These are phyloP conservation scores for Atlantisia rogersi DNA, from an alignment of 2,113 vertebrate species.

Conservation along the genomic window DNA sequence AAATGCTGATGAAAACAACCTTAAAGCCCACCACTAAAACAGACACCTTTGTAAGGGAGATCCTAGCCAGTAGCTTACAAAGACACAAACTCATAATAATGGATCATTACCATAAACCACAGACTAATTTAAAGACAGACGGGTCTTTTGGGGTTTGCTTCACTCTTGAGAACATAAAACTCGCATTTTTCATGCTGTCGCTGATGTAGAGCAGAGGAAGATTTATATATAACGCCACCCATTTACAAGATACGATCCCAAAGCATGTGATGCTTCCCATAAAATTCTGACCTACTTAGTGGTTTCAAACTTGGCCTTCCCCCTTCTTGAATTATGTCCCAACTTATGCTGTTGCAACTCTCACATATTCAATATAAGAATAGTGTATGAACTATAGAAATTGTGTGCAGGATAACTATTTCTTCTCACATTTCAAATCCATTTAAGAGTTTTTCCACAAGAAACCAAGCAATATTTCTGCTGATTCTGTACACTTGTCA, in stretches of 20 bases:
- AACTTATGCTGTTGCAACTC: conserved; percentile 29
- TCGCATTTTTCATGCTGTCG: neutral
- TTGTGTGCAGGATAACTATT: neutral
- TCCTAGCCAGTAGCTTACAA: neutral
- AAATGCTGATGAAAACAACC: neutral
- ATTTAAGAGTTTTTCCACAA: neutral
- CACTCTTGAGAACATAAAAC: neutral
- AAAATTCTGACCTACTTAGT: neutral
- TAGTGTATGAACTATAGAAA: neutral
- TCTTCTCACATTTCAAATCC: neutral
- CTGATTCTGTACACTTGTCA: neutral
- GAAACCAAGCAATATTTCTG: neutral
- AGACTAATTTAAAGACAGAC: neutral
- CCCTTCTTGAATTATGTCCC: conserved; percentile 12
- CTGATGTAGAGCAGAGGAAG: neutral
- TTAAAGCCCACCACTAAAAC: neutral
- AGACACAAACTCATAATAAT: neutral
- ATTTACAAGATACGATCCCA: conserved; percentile 30
- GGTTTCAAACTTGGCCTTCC: conserved; percentile 42
- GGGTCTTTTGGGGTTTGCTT: neutral
- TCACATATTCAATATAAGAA: neutral
- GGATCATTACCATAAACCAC: neutral
- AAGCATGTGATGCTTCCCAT: neutral
- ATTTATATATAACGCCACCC: neutral
- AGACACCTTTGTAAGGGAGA: neutral